Base-by-base conservation (phyloP, 2,888 invertebrate genomes). In the Atherix ibis region DNA sequence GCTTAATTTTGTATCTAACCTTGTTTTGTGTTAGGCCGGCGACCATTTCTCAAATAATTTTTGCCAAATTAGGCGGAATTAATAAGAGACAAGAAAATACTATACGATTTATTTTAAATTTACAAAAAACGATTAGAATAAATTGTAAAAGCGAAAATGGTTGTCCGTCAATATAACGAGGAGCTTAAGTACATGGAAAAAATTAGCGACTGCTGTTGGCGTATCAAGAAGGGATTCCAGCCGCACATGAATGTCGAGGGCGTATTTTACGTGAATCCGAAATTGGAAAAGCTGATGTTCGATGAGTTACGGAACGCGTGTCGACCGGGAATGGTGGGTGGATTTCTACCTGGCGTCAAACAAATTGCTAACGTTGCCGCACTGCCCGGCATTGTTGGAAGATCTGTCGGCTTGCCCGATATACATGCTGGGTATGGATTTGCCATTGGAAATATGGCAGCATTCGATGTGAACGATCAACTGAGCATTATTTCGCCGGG, bases 171-270 rank as follows among this genome's bases (percentile, higher is more conserved):
- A 37, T 99, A 91, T 57, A 76, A 88, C 40, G 95, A 98, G 45
- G 98, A 98, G 57, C 64, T 92, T 16, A 74, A 85, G 51, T 99
- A 80, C 55, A 64, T 98, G 46, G 94, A 98, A 56, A 89, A 84
- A 61, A 69, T 94, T 4, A 77, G 71, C 48, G 72, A 81, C 10
- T 67, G 78, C 52, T 76, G 76, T 47, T 98, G 95, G 91, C 74
- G 71, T 52, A 98, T 99, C 42, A 95, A 95, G 53, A 97, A 88
- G 58, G 97, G 95, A 4, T 98, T 98, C 60, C 97, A 98, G 53
- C 94, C 95, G 1, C 95, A 97, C 51, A 98, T 98, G 98, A 94
- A 91, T 50, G 94, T 95, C 9, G 98, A 98, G 64, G 98, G 98
- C 13, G 66, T 87, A 18, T 98, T 98, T 62, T 98, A 94, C 60